phyloP scores from a whole-genome alignment of 2,113 vertebrate species.

The Balaeniceps rex region DNA sequence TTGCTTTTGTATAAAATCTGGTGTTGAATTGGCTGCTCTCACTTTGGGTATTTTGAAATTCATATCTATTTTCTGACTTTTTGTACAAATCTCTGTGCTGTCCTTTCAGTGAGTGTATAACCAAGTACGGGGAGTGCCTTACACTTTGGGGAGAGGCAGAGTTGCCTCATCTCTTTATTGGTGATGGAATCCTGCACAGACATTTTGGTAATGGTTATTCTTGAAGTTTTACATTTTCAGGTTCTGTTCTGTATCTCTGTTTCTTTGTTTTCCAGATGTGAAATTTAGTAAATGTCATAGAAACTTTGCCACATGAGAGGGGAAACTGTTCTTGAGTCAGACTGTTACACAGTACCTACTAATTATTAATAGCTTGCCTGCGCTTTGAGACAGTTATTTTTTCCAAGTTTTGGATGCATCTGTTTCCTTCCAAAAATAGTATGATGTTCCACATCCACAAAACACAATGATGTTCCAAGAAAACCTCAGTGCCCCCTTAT shows the following conservation, averaged over 20 bases:
- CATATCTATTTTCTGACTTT: background rate
- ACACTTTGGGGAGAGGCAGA: background rate
- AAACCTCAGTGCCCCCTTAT: background rate
- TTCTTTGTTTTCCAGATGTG: background rate
- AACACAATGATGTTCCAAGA: background rate
- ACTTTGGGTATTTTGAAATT: background rate
- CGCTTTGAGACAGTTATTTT: background rate
- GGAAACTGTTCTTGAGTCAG: background rate
- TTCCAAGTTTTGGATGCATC: background rate
- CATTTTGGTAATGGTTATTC: background rate
- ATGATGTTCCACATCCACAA: no score
- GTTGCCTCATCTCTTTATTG: background rate
- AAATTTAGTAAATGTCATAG: background rate
- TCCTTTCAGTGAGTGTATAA: background rate
- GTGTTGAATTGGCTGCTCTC: background rate
- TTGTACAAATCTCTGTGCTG: background rate
- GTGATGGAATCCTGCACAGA: background rate
- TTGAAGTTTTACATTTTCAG: background rate
- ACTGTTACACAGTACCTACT: background rate
- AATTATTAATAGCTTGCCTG: background rate
- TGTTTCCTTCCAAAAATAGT: conserved; percentile 29
- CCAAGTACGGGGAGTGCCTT: background rate
- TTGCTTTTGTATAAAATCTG: background rate
- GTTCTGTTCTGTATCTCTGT: background rate
- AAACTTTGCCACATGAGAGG: background rate